These are phyloP conservation scores for Morone chrysops DNA, from an alignment of 2,113 vertebrate genomes.

Conservation along the genomic window DNA sequence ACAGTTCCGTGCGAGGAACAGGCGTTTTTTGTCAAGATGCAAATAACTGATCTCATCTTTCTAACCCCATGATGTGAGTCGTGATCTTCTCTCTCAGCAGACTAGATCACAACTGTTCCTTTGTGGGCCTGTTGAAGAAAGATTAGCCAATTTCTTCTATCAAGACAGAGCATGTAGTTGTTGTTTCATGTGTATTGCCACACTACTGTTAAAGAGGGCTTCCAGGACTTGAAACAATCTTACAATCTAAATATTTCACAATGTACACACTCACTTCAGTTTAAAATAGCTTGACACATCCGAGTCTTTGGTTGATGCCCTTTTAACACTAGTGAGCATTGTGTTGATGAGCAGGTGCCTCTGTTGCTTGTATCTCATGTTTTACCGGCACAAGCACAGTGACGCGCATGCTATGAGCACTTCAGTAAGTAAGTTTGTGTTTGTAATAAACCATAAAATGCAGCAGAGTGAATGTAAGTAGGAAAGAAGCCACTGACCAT, in stretches of 20 bases:
- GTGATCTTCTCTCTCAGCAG: slow-evolving; percentile 17
- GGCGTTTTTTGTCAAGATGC: neutral
- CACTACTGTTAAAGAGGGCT: neutral
- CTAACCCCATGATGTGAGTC: slow-evolving; percentile 32
- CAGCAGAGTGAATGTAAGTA: neutral
- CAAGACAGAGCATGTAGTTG: neutral
- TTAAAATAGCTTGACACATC: neutral
- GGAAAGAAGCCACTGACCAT: neutral
- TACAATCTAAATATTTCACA: neutral
- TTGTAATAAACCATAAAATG: neutral
- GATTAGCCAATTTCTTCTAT: neutral
- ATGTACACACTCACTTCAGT: neutral
- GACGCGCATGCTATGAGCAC: too few species aligned
- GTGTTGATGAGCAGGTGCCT: neutral
- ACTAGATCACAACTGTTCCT: slow-evolving; percentile 15
- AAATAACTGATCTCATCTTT: slow-evolving; percentile 7
- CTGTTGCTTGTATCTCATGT: neutral
- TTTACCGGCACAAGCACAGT: too few species aligned
- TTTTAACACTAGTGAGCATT: too few species aligned
- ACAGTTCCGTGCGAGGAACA: slow-evolving; percentile 9
- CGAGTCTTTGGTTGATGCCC: neutral
- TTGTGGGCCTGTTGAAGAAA: slow-evolving; percentile 27
- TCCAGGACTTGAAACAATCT: neutral
- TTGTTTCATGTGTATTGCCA: neutral
- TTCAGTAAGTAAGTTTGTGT: too few species aligned